Conservation (phyloP, 2,797 vertebrate species). For the Pangasius krempfi region DNA sequence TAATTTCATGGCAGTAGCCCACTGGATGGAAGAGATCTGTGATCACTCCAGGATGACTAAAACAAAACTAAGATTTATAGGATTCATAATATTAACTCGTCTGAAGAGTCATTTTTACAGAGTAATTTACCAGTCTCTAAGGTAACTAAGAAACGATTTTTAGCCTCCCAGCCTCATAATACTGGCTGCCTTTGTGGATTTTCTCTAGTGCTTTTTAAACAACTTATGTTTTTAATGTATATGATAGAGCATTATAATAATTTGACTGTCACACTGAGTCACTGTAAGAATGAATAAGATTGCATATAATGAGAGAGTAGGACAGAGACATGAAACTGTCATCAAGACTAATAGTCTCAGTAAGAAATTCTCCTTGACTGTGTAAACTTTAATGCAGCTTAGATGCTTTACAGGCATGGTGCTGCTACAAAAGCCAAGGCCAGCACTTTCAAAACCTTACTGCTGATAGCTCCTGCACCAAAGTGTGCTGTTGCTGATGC, state of each 20-base stretch:
- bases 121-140: neutral
- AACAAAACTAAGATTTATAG: conserved; percentile 2
- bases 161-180: neutral
- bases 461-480: conserved; percentile 35
- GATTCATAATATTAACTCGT: neutral
- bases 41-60: neutral
- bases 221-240: neutral
- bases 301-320: conserved; percentile 6
- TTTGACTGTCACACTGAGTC: neutral
- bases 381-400: conserved; percentile 6
- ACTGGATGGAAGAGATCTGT: neutral
- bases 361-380: conserved; percentile 14
- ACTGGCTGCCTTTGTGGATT: neutral
- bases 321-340: conserved; percentile 20
- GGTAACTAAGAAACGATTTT: neutral
- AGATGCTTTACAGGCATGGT: conserved; percentile 14
- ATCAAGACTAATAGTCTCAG: neutral
- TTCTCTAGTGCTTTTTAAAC: neutral
- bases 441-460: conserved; percentile 32
- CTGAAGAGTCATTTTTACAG: neutral
- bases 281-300: conserved; percentile 2
- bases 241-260: neutral
- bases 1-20: neutral
- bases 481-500: conserved; percentile 15
- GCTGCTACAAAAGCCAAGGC: conserved; percentile 26